These are phyloP conservation scores for Pluvianellus socialis DNA, from an alignment of 2,113 vertebrate genomes.

Conservation along the genomic window DNA sequence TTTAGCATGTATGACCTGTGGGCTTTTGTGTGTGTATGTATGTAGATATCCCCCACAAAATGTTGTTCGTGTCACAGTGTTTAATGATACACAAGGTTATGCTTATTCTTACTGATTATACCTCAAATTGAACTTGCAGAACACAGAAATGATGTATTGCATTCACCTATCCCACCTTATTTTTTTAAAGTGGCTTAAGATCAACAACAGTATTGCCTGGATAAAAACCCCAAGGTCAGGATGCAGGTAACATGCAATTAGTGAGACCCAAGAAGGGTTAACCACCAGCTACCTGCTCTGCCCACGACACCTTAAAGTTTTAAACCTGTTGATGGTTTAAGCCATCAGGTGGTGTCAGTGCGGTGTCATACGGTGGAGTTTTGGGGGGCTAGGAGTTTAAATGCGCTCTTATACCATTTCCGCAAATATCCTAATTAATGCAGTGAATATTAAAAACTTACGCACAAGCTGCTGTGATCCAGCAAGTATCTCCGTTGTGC, in stretches of 20 bases:
- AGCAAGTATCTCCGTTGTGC: neutral
- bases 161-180: neutral
- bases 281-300: neutral
- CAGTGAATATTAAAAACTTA: neutral
- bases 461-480: rapidly evolving
- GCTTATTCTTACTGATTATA: neutral
- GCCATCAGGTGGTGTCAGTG: neutral
- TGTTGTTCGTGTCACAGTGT: neutral
- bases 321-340: neutral
- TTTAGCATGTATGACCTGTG: neutral
- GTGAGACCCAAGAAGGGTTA: neutral
- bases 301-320: neutral
- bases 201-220: neutral
- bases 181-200: neutral
- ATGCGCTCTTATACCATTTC: neutral
- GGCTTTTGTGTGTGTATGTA: neutral
- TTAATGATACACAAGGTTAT: neutral
- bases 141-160: neutral
- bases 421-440: neutral
- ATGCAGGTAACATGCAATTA: neutral
- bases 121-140: neutral
- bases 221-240: neutral
- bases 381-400: neutral
- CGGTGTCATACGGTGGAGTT: neutral
- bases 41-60: neutral